These are phyloP conservation scores for Catharus ustulatus DNA, from an alignment of 2,797 vertebrate species.

Conservation along the genomic window DNA sequence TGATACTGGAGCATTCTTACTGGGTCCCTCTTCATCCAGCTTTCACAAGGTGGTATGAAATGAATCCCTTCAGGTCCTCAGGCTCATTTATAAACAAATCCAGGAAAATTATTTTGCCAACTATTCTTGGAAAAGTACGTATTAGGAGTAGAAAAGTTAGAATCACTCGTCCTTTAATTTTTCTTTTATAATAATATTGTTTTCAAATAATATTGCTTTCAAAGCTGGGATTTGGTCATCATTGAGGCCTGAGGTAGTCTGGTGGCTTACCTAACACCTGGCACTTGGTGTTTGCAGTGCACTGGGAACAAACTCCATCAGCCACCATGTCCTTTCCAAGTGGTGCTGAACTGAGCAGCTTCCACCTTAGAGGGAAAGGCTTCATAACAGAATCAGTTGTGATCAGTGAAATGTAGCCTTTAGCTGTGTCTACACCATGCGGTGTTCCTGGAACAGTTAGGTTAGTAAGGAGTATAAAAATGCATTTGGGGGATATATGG, in stretches of 20 bases:
- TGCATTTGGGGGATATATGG: not conserved
- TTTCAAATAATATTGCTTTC: not conserved
- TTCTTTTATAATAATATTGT: not conserved
- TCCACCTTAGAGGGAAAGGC: not conserved
- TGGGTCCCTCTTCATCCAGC: not conserved
- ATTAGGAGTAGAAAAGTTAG: not conserved
- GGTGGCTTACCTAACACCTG: not conserved
- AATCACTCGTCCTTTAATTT: rapidly evolving
- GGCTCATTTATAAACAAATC: not conserved
- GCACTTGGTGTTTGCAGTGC: not conserved
- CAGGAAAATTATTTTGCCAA: not conserved
- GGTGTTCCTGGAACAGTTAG: not conserved
- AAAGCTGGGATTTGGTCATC: not conserved
- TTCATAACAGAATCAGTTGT: not conserved
- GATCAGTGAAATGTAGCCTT: not conserved
- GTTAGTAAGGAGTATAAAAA: not conserved
- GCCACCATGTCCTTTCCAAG: not conserved
- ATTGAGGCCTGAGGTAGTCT: not conserved
- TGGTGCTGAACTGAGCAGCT: not conserved
- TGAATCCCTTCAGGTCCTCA: not conserved
- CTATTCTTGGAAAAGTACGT: not conserved
- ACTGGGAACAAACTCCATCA: not conserved
- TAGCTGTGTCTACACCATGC: not conserved
- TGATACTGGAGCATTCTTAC: not conserved
- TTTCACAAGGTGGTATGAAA: not conserved